Evolutionary conservation across 2,797 vertebrate genomes (phyloP).

Genomic region (Australoheros facetus): DNA sequence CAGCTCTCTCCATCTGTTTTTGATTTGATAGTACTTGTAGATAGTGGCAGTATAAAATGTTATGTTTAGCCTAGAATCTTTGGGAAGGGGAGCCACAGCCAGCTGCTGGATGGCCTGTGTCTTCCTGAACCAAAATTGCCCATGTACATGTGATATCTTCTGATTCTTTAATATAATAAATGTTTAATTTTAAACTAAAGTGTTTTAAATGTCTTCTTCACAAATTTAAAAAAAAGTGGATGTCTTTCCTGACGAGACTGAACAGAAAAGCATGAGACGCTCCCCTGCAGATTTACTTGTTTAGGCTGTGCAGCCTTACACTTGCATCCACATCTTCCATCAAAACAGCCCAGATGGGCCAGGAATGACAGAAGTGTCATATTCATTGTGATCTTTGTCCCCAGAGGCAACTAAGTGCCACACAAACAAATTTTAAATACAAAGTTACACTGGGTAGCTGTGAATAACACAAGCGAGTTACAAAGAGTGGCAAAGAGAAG

Average conservation of each 20-base stretch:
- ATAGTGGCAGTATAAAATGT: no score
- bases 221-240: no score
- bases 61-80: no score
- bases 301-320: not conserved
- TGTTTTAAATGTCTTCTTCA: no score
- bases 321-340: not conserved
- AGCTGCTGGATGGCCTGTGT: no score
- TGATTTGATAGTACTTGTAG: no score
- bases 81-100: no score
- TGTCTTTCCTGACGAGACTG: not conserved
- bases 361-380: not conserved
- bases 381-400: not conserved
- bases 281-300: not conserved
- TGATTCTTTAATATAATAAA: no score
- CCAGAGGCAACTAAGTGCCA: not conserved
- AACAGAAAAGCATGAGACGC: not conserved
- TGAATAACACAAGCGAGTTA: not conserved
- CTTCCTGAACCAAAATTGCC: no score
- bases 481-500: not conserved
- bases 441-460: not conserved
- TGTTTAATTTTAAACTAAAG: no score
- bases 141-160: no score
- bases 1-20: no score
- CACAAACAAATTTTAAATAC: not conserved
- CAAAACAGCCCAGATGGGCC: not conserved